These are phyloP conservation scores for Centroberyx gerrardi DNA, from an alignment of 2,797 vertebrate species.

Conservation along the genomic window DNA sequence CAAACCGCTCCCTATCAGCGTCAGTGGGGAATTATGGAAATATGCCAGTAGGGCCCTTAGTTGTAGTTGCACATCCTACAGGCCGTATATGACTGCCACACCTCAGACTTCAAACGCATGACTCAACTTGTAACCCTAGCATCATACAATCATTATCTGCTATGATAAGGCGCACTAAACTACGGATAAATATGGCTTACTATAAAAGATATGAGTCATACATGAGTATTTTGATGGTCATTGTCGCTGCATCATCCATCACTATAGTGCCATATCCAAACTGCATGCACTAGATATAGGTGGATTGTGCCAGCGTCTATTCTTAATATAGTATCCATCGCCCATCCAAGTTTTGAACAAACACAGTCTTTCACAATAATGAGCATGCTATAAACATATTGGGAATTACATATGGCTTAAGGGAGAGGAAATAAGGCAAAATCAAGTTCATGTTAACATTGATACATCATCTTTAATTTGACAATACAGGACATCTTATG, in stretches of 20 bases:
- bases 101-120: background rate
- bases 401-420: too few relatives aligned
- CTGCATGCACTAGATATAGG: background rate
- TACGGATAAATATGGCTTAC: background rate
- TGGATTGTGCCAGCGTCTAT: background rate
- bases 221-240: background rate
- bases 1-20: background rate
- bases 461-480: conserved; percentile 62
- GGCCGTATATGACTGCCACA: conserved; percentile 2
- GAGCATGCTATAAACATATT: too few relatives aligned
- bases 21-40: background rate
- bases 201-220: background rate
- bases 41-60: background rate
- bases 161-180: background rate
- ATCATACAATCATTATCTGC: background rate
- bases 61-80: background rate
- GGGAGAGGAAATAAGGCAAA: background rate
- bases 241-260: background rate
- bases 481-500: conserved; percentile 48
- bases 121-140: background rate
- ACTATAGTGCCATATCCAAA: background rate
- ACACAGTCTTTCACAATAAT: background rate
- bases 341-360: background rate
- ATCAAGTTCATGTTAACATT: background rate
- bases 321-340: background rate